Evolutionary conservation across 2,113 vertebrate genomes (phyloP).

Genomic region (Embiotoca jacksoni): DNA sequence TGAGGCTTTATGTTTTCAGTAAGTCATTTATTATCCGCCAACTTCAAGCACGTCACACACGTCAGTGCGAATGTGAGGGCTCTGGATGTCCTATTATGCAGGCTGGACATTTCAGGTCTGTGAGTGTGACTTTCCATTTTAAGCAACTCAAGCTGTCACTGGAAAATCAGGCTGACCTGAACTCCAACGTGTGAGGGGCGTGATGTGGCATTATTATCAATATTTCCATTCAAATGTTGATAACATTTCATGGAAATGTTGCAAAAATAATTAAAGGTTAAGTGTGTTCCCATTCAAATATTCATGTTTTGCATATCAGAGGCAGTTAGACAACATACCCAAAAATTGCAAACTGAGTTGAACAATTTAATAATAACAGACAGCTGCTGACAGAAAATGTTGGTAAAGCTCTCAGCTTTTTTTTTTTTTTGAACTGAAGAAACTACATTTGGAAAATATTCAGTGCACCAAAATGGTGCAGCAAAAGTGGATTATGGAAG

Average conservation of each 20-base stretch:
- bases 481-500: neutral
- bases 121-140: slow-evolving; percentile 45
- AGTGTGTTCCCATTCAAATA: too few species aligned
- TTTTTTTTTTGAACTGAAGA: neutral
- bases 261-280: too few species aligned
- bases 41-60: slow-evolving; percentile 33
- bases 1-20: slow-evolving; percentile 49
- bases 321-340: too few species aligned
- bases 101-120: slow-evolving; percentile 40
- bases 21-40: slow-evolving; percentile 54
- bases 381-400: neutral
- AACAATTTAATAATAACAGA: too few species aligned
- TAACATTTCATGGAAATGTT: neutral
- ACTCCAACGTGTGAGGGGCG: neutral
- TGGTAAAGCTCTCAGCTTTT: neutral
- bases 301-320: too few species aligned
- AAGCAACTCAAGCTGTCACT: slow-evolving; percentile 54
- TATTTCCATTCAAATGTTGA: slow-evolving; percentile 1
- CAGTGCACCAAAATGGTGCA: neutral
- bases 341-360: too few species aligned
- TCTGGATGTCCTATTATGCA: slow-evolving; percentile 54
- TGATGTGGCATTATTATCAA: neutral
- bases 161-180: slow-evolving; percentile 35
- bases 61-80: slow-evolving; percentile 28
- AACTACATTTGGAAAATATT: neutral